Evolutionary conservation across 2,113 vertebrate genomes (phyloP).

Genomic region (Chionodraco myersi): DNA sequence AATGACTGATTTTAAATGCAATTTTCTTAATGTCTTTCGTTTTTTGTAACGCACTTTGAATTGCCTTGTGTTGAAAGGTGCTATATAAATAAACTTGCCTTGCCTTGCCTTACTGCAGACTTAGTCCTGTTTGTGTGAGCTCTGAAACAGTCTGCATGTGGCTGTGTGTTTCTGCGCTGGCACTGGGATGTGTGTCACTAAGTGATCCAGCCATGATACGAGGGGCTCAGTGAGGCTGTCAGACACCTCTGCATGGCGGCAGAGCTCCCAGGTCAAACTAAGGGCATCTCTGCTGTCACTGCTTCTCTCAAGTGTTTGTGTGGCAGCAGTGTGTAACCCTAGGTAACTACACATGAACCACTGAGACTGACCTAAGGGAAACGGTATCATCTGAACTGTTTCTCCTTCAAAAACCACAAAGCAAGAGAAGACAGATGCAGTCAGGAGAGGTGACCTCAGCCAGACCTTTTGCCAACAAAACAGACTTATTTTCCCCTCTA

Average conservation of each 20-base stretch:
- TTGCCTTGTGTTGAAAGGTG: too few relatives aligned
- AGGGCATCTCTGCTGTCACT: constrained; percentile 65
- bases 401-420: constrained; percentile 44
- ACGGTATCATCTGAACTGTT: constrained; percentile 29
- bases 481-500: constrained; percentile 44
- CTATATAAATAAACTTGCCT: too few relatives aligned
- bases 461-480: constrained; percentile 71
- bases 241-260: constrained; percentile 41
- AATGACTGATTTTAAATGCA: too few relatives aligned
- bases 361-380: constrained; percentile 43
- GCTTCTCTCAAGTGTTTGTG: constrained; percentile 22
- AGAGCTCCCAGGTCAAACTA: constrained; percentile 60
- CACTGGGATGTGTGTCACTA: constrained; percentile 19
- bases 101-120: neutral
- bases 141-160: neutral
- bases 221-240: constrained; percentile 60
- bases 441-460: constrained; percentile 69
- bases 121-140: neutral
- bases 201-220: constrained; percentile 39
- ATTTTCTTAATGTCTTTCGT: too few relatives aligned
- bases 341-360: constrained; percentile 33
- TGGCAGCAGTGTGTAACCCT: constrained; percentile 18
- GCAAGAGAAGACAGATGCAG: constrained; percentile 60
- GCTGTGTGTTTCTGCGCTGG: constrained; percentile 16
- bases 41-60: too few relatives aligned